Conservation (phyloP, 2,113 vertebrate species). For the Paraplagusia blochii region DNA sequence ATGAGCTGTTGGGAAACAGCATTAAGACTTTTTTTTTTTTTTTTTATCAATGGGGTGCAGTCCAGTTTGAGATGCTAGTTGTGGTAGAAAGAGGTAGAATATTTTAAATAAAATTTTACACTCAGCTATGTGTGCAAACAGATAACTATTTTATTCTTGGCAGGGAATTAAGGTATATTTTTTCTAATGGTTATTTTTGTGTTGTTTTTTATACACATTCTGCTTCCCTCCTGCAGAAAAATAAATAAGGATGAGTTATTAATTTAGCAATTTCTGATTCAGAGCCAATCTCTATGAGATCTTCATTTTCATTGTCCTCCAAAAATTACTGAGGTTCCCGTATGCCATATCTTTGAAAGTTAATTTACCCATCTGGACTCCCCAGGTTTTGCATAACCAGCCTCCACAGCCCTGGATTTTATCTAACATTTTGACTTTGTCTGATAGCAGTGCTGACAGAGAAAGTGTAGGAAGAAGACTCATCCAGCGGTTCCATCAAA, state of each 20-base stretch:
- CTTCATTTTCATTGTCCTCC: slow-evolving; percentile 36
- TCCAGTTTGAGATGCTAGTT: no score
- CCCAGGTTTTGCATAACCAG: background rate
- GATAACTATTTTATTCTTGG: background rate
- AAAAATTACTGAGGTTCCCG: slow-evolving; percentile 36
- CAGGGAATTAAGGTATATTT: no score
- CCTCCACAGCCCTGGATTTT: slow-evolving; percentile 18
- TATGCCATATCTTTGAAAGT: slow-evolving; percentile 25
- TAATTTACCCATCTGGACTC: slow-evolving; percentile 1
- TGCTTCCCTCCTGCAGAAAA: no score
- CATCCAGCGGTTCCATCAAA: slow-evolving; percentile 44
- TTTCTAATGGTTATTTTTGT: no score
- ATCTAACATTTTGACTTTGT: slow-evolving; percentile 9
- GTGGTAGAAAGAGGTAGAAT: no score
- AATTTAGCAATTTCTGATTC: background rate
- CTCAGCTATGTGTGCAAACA: slow-evolving; percentile 6
- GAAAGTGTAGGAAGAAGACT: slow-evolving; percentile 31
- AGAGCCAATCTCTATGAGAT: slow-evolving; percentile 23
- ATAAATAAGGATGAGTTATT: no score
- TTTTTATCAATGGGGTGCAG: background rate
- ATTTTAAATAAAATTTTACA: background rate
- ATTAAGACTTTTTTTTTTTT: background rate
- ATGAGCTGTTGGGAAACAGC: background rate
- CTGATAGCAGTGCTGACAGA: slow-evolving; percentile 27
- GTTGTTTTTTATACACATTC: no score